These are phyloP conservation scores for Epiblema foenella DNA, from an alignment of 2,888 invertebrate species.

Conservation along the genomic window DNA sequence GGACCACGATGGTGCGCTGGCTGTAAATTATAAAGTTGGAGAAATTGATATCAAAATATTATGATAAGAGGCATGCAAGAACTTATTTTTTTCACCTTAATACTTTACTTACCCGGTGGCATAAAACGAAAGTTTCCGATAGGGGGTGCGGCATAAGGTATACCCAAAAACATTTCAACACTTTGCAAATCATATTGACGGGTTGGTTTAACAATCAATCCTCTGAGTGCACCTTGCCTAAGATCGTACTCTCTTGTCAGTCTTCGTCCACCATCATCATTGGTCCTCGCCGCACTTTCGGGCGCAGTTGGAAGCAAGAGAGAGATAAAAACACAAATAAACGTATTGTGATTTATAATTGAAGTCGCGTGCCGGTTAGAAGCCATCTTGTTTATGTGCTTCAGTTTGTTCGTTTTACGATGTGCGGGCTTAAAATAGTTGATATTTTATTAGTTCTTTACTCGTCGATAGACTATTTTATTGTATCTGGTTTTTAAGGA, in stretches of 20 bases:
- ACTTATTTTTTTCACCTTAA: too few relatives aligned
- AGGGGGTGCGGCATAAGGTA: slow-evolving; percentile 93
- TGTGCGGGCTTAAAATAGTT: slow-evolving; percentile 70
- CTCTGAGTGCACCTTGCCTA: slow-evolving; percentile 88
- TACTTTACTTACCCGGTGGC: slow-evolving; percentile 87
- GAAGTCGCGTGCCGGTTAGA: slow-evolving; percentile 76
- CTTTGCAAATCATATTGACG: slow-evolving; percentile 85
- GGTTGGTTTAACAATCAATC: slow-evolving; percentile 87
- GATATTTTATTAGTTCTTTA: slow-evolving; percentile 68
- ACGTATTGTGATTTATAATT: slow-evolving; percentile 78
- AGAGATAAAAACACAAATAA: slow-evolving; percentile 80
- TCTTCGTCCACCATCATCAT: slow-evolving; percentile 70
- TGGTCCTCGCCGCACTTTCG: slow-evolving; percentile 69
- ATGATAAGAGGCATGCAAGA: background rate
- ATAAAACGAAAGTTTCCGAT: slow-evolving; percentile 91
- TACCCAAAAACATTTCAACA: slow-evolving; percentile 91
- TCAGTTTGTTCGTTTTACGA: slow-evolving; percentile 68
- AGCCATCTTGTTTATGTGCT: slow-evolving; percentile 79
- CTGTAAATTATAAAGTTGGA: slow-evolving; percentile 64
- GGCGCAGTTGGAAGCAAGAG: slow-evolving; percentile 75
- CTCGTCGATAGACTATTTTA: background rate
- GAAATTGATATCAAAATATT: background rate
- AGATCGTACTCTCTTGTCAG: slow-evolving; percentile 86
- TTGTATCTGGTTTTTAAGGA: background rate
- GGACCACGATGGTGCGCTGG: slow-evolving; percentile 92